Percentiles rank a stretch among this genome's conserved stretches.
phyloP scores from a whole-genome alignment of 2,113 vertebrate genomes.

The Pachycephala philippinensis region DNA sequence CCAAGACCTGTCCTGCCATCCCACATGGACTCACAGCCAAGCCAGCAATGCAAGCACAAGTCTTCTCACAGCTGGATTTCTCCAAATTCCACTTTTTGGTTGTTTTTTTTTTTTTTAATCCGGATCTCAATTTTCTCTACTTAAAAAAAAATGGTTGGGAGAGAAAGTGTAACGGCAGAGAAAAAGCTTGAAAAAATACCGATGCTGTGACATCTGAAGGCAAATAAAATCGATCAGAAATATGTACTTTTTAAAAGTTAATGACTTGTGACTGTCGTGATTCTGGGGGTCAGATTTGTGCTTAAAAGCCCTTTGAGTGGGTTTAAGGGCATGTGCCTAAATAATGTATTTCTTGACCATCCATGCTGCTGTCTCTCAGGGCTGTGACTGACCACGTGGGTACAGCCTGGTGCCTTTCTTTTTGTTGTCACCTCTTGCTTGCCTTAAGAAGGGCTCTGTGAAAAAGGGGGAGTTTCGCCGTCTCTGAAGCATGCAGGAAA shows the following conservation, averaged over 20 bases:
- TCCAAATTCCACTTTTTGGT: background rate
- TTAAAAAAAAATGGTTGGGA: background rate
- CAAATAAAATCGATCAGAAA: background rate
- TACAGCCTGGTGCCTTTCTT: background rate
- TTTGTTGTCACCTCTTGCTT: background rate
- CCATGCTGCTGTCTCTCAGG: background rate
- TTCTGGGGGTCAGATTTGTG: background rate
- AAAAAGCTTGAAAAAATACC: background rate
- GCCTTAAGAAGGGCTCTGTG: background rate
- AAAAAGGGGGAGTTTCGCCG: background rate
- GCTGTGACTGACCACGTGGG: fast-evolving
- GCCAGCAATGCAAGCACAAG: background rate
- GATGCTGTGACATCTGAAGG: background rate
- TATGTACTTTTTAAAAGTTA: background rate
- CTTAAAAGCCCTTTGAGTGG: background rate
- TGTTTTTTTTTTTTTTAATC: background rate
- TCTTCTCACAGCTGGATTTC: background rate
- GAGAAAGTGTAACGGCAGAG: background rate
- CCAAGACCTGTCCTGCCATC: background rate
- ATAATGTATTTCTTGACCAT: background rate
- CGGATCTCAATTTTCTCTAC: background rate
- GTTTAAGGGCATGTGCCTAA: background rate
- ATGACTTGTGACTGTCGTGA: background rate
- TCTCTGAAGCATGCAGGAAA: background rate
- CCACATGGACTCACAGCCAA: background rate